Conservation (phyloP, 92 coral and sea anemone genomes). For the Bergia puertoricense region DNA sequence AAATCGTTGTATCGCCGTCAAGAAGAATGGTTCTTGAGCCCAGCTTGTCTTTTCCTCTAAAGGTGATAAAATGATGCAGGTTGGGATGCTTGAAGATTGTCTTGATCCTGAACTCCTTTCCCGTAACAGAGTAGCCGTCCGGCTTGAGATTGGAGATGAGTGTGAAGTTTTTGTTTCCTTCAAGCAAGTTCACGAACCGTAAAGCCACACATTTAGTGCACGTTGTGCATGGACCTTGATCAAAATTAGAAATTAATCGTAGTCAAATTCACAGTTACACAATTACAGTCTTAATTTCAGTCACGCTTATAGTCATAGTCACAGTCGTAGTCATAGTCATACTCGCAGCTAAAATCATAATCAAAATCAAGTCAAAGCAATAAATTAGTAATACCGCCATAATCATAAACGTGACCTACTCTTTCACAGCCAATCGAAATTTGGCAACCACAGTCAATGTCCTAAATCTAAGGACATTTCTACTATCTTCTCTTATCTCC, state of each 20-base stretch:
- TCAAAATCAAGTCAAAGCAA: too few relatives aligned
- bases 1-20: constrained; percentile 92
- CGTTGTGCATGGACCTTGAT: constrained; percentile 15
- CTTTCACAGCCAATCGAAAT: too few relatives aligned
- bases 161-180: constrained; percentile 47
- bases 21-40: constrained; percentile 61
- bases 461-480: too few relatives aligned
- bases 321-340: too few relatives aligned
- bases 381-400: too few relatives aligned
- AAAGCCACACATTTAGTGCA: constrained; percentile 85
- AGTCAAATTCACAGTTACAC: too few relatives aligned
- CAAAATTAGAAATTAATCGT: neutral
- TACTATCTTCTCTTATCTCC: too few relatives aligned
- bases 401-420: too few relatives aligned
- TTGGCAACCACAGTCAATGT: too few relatives aligned
- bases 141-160: constrained; percentile 72
- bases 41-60: constrained; percentile 65
- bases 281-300: too few relatives aligned
- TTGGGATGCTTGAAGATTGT: constrained; percentile 87
- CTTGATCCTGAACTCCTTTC: constrained; percentile 71
- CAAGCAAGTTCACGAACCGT: constrained; percentile 75
- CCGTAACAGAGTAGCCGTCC: constrained; percentile 73
- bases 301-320: too few relatives aligned
- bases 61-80: constrained; percentile 86
- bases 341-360: too few relatives aligned